Evolutionary conservation across 2,888 invertebrate species (phyloP).

Genomic region (Lepidochrysops patricia): DNA sequence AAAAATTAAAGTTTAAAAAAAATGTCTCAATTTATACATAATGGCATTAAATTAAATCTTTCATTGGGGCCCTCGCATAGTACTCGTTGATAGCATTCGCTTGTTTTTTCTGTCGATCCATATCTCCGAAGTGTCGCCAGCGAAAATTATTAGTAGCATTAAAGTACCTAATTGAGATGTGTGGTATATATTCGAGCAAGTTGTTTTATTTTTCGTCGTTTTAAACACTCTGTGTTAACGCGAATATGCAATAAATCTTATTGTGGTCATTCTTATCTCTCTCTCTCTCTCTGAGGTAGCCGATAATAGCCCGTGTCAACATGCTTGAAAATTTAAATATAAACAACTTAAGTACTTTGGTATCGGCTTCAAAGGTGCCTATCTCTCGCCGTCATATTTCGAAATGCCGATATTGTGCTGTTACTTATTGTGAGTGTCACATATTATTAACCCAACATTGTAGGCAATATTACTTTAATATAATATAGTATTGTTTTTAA

Average conservation of each 20-base stretch:
- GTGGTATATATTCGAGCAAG: slow-evolving; percentile 44
- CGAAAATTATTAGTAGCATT: slow-evolving; percentile 41
- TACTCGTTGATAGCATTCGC: not conserved
- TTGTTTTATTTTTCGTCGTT: slow-evolving; percentile 37
- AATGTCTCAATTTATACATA: not conserved
- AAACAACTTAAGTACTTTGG: slow-evolving; percentile 47
- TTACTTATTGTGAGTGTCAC: slow-evolving; percentile 8
- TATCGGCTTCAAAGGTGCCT: slow-evolving; percentile 33
- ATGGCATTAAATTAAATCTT: not conserved
- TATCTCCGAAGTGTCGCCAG: slow-evolving; percentile 25
- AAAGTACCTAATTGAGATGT: slow-evolving; percentile 57
- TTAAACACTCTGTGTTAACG: slow-evolving; percentile 44
- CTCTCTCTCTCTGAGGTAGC: slow-evolving; percentile 50
- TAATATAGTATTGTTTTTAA: too few species aligned
- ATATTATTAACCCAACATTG: too few species aligned
- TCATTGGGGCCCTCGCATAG: not conserved
- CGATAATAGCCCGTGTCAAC: slow-evolving; percentile 54
- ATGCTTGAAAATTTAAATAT: slow-evolving; percentile 57
- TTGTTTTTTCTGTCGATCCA: slow-evolving; percentile 21
- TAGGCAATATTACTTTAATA: too few species aligned
- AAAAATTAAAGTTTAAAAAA: too few species aligned
- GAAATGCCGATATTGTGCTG: slow-evolving; percentile 22
- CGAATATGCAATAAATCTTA: slow-evolving; percentile 66
- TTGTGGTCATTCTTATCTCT: slow-evolving; percentile 58
- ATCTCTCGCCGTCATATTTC: slow-evolving; percentile 32